Base-by-base conservation (phyloP, 2,113 vertebrate genomes). In the Lampris megalopsis region DNA sequence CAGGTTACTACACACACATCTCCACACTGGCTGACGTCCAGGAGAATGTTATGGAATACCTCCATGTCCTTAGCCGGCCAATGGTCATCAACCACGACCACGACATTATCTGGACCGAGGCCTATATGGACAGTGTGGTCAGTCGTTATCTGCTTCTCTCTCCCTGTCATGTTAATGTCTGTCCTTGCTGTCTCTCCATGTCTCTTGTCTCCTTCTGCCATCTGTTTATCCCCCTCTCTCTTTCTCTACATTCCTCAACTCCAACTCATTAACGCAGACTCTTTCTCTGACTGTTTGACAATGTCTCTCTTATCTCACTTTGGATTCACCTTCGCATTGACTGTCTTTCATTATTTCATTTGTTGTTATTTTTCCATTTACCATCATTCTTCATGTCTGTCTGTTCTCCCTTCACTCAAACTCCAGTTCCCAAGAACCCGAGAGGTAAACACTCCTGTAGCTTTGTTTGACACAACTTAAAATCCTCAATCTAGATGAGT, bases 51-150 rank as follows among this genome's bases (percentile, higher is more conserved):
- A 99, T 99, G 98, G 98, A 99, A 66, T 99, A 99, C 77, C 95
- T 99, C 67, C 98, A 99, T 0, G 98, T 99, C 58, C 96, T 99
- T 68, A 99, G 98, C 82, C 94, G 97, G 5, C 98, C 98, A 59
- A 99, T 99, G 98, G 98, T 98, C 90, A 99, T 99, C 89, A 97
- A 97, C 92, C 98, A 98, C 0, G 96, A 97, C 86, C 97, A 98
- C 0, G 97, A 99, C 83, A 95, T 99, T 84, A 99, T 96, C 89
- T 99, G 98, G 98, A 99, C 98, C 0, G 97, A 99, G 84, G 98
- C 97, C 36, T 99, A 98, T 80, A 97, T 98, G 96, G 97, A 99
- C 88, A 99, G 93, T 42, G 96, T 95, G 92, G 96, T 97, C 80
- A 95, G 96, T 86, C 40, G n/a, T 6, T 54, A 61, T 80, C 40